Percentiles rank a stretch among this genome's conserved stretches.
Evolutionary conservation across 2,113 vertebrate genomes (phyloP).

Genomic region (Elachura formosa): DNA sequence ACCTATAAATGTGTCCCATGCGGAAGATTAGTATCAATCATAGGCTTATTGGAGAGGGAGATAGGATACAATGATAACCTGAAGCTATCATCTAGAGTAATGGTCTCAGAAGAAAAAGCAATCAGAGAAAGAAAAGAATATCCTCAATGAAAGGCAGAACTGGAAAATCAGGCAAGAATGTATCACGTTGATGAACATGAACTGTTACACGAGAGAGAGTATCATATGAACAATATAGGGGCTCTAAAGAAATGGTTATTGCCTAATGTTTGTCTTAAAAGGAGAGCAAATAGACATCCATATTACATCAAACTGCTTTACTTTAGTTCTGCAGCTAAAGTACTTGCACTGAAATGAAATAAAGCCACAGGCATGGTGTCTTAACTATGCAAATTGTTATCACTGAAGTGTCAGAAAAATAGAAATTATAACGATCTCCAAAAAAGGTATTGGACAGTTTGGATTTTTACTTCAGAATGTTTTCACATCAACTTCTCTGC

Average conservation of each 20-base stretch:
- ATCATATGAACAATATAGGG: constrained; percentile 52
- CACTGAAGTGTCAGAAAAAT: neutral
- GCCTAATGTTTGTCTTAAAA: constrained; percentile 63
- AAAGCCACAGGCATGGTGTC: neutral
- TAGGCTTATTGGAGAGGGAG: constrained; percentile 77
- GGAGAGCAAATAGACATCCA: constrained; percentile 13
- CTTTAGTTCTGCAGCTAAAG: constrained; percentile 14
- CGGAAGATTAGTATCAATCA: constrained; percentile 83
- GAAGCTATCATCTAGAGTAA: constrained; percentile 76
- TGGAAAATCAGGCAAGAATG: constrained; percentile 56
- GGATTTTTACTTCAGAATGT: neutral
- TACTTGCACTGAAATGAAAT: constrained; percentile 15
- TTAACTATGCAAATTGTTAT: constrained; percentile 23
- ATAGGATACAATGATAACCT: constrained; percentile 76
- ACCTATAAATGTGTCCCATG: constrained; percentile 73
- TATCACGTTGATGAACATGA: constrained; percentile 68
- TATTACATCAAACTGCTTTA: constrained; percentile 18
- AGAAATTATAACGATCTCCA: neutral
- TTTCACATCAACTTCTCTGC: neutral
- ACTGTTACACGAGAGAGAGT: constrained; percentile 51
- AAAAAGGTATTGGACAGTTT: neutral
- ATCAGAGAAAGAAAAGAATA: constrained; percentile 74
- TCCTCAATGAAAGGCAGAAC: constrained; percentile 58
- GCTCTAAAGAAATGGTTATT: constrained; percentile 52
- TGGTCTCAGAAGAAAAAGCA: constrained; percentile 76